Evolutionary conservation across 2,797 vertebrate genomes (phyloP).

Genomic region (Eurystomus glaucurus): DNA sequence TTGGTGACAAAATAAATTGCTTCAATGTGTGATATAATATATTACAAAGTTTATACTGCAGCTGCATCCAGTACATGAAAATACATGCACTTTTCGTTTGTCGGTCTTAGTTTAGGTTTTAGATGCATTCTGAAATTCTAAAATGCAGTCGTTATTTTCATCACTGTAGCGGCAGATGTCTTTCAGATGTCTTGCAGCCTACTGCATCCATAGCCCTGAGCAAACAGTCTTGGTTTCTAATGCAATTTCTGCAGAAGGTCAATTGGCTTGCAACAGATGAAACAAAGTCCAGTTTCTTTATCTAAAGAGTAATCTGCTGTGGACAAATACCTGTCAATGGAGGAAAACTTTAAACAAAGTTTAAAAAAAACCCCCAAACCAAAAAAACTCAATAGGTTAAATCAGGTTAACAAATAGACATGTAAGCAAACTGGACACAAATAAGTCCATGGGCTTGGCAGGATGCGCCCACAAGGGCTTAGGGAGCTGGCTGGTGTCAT

Average conservation of each 20-base stretch:
- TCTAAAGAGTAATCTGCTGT: background rate
- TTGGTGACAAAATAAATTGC: background rate
- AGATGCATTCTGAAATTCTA: background rate
- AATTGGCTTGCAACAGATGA: background rate
- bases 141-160: background rate
- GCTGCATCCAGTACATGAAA: background rate
- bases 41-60: background rate
- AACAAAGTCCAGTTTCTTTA: background rate
- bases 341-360: background rate
- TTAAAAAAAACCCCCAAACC: background rate
- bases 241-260: background rate
- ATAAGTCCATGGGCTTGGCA: background rate
- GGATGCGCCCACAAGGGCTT: accelerated
- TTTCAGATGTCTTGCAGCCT: background rate
- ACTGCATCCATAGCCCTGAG: accelerated
- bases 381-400: background rate
- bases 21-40: background rate
- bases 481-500: background rate
- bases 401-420: background rate
- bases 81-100: background rate
- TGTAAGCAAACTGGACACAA: accelerated
- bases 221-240: background rate
- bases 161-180: background rate
- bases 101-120: background rate
- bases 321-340: background rate